Base-by-base conservation (phyloP, 2,888 invertebrate species). In the Notodonta ziczac region DNA sequence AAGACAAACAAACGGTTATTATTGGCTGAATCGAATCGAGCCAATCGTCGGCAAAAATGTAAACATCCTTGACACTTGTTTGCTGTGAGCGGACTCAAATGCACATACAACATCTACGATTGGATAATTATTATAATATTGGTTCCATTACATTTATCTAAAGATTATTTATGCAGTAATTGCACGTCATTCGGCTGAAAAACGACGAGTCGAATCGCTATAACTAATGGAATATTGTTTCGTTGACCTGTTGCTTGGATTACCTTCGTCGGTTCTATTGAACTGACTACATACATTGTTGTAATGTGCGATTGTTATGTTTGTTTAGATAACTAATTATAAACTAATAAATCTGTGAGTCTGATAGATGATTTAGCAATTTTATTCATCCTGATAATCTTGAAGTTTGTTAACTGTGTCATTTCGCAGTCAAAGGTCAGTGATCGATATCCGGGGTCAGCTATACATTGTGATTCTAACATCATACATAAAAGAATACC, bases 61-160 rank as follows among this genome's bases (percentile, higher is more conserved):
- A 72, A 70, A 76, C 69, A 75, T 71, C 73, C 76, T 76, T 75
- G 75, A 70, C 62, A 62, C 57, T 70, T 78, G 73, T 77, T 77
- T 77, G 74, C 65, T 40, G 32, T 52, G 60, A 67, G 63, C 64
- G 56, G 61, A 65, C 54, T 59, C 54, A 62, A 63, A 55, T 61
- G 56, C 59, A 61, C 62, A 66, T 57, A 68, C 66, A 73, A 71
- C 39, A 52, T 58, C 16, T 39, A 56, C 39, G 16, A 67, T 62
- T 64, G 62, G 9, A 58, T 56, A 65, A 65, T 65, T 59, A 73
- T 48, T 59, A 51, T 54, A 61, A 61, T 60, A 69, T 67, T 58
- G 61, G 63, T 57, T 57, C 9, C 58, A 70, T 71, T 66, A 63
- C 55, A 57, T 66, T 73, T 77, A 79, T 78, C 65, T 66, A 53